Evolutionary conservation across 2,888 invertebrate genomes (phyloP).

Genomic region (Lasioglossum marginatum): DNA sequence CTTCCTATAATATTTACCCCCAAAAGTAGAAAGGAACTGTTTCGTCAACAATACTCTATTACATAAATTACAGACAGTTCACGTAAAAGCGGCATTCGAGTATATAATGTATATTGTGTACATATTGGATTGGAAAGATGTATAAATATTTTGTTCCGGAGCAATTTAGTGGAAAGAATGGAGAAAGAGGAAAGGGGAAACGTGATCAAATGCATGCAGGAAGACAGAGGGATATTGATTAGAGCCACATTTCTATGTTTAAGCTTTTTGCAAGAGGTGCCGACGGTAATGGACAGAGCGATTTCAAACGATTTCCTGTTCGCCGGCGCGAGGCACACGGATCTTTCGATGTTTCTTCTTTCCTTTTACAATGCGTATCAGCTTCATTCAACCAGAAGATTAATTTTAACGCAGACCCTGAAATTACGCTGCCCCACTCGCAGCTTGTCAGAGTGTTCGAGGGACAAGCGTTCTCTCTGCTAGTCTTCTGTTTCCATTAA

Average conservation of each 20-base stretch:
- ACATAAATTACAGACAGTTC: too few relatives aligned
- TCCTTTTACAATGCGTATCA: slow-evolving; percentile 24
- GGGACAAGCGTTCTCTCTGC: slow-evolving; percentile 28
- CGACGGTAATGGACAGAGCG: background rate
- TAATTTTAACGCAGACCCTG: slow-evolving; percentile 63
- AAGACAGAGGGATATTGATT: background rate
- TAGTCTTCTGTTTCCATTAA: slow-evolving; percentile 65
- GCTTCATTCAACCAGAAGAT: slow-evolving; percentile 47
- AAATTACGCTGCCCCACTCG: slow-evolving; percentile 53
- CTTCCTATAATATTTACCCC: too few relatives aligned
- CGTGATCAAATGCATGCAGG: background rate
- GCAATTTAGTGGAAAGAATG: background rate
- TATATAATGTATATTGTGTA: too few relatives aligned
- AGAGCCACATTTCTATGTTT: background rate
- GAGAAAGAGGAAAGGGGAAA: background rate
- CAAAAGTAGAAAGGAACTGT: too few relatives aligned
- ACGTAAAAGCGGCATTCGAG: too few relatives aligned
- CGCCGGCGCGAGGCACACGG: background rate
- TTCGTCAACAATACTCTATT: too few relatives aligned
- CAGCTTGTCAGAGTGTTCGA: slow-evolving; percentile 30
- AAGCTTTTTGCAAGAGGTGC: background rate
- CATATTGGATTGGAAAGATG: too few relatives aligned
- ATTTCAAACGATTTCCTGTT: background rate
- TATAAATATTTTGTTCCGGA: too few relatives aligned
- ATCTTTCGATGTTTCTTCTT: background rate